phyloP scores from a whole-genome alignment of 2,888 invertebrate species.

The Mellilla xanthometata region DNA sequence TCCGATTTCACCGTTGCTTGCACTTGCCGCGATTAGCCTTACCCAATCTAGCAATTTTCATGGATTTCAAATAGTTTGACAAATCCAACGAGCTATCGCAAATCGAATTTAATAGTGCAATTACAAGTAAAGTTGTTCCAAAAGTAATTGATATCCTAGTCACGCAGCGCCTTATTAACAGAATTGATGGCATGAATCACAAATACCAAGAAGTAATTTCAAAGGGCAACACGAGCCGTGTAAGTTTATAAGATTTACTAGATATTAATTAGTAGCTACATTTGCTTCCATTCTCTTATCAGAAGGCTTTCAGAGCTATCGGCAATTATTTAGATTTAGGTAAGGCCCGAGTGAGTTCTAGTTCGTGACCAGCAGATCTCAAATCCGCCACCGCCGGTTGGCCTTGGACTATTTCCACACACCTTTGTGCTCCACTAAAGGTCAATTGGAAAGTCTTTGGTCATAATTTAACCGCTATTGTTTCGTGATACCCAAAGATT shows the following conservation, averaged over 20 bases:
- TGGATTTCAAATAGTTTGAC: conserved; percentile 20
- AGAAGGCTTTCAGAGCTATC: conserved; percentile 37
- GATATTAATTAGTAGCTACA: not conserved
- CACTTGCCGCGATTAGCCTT: conserved; percentile 13
- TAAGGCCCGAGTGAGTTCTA: conserved; percentile 40
- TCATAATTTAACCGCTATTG: conserved; percentile 36
- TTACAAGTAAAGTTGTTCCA: conserved; percentile 1
- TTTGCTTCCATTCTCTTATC: conserved; percentile 33
- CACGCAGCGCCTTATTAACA: conserved; percentile 11
- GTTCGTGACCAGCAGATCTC: conserved; percentile 75
- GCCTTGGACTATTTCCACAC: conserved; percentile 76
- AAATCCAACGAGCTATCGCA: conserved; percentile 1
- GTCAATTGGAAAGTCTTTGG: conserved; percentile 68
- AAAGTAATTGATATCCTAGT: conserved; percentile 12
- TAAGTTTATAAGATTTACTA: too few species aligned
- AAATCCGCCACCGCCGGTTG: conserved; percentile 66
- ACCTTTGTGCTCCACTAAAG: conserved; percentile 62
- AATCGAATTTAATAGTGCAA: conserved; percentile 10
- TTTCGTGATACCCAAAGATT: conserved; percentile 23
- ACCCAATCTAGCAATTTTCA: conserved; percentile 24
- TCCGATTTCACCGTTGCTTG: conserved; percentile 24
- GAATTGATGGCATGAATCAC: conserved; percentile 15
- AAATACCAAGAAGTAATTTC: conserved; percentile 8
- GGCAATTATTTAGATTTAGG: conserved; percentile 51
- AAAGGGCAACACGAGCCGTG: not conserved